phyloP scores from a whole-genome alignment of 2,797 vertebrate genomes.

The Salmo trutta region DNA sequence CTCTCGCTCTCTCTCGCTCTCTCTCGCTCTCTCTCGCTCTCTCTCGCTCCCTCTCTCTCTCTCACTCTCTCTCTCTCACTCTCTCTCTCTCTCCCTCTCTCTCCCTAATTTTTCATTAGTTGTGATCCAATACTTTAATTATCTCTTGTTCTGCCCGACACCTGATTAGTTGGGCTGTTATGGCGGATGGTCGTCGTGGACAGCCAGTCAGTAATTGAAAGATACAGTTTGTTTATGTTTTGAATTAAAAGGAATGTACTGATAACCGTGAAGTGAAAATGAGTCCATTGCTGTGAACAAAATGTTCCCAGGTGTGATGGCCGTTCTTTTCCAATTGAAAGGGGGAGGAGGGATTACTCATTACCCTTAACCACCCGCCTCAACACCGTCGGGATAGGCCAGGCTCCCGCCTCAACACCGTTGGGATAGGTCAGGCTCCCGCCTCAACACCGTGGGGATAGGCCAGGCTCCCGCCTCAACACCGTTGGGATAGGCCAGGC shows the following conservation, averaged over 20 bases:
- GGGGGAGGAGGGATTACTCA: background rate
- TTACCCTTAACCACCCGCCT: background rate
- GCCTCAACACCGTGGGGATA: too few species aligned
- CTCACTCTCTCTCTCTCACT: background rate
- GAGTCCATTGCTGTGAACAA: slow-evolving; percentile 50
- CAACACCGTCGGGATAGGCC: too few species aligned
- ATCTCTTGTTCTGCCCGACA: slow-evolving; percentile 15
- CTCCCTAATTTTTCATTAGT: background rate
- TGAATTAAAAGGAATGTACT: slow-evolving; percentile 57
- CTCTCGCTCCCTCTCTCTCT: background rate
- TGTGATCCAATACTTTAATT: slow-evolving; percentile 15
- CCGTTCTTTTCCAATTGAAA: slow-evolving; percentile 4
- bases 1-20: too few species aligned
- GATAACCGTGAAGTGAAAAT: slow-evolving; percentile 49
- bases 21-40: too few species aligned
- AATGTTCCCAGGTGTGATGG: slow-evolving; percentile 28
- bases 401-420: too few species aligned
- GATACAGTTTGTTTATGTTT: slow-evolving; percentile 52
- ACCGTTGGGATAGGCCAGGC: too few species aligned
- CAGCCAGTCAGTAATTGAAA: slow-evolving; percentile 59
- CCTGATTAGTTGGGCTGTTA: slow-evolving; percentile 15
- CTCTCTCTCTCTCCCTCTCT: too few species aligned
- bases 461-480: too few species aligned
- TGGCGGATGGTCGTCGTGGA: slow-evolving; percentile 27
- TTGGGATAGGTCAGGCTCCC: too few species aligned